These are phyloP conservation scores for Spilarctia lutea DNA, from an alignment of 2,888 invertebrate genomes.

Conservation along the genomic window DNA sequence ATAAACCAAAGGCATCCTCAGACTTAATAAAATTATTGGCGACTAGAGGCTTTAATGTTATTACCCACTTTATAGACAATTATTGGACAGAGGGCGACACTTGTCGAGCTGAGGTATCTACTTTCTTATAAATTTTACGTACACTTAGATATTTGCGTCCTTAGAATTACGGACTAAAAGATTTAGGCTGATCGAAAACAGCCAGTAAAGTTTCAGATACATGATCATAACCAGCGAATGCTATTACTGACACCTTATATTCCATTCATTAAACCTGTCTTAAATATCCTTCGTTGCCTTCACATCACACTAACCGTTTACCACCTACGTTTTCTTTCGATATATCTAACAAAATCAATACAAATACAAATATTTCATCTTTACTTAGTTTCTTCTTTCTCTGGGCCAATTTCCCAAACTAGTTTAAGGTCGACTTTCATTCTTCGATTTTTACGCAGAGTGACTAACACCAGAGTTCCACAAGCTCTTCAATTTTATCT, in stretches of 20 bases:
- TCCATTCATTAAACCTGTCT: too few species aligned
- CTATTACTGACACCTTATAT: not conserved
- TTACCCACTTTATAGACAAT: conserved; percentile 96
- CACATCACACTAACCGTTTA: too few species aligned
- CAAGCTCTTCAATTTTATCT: too few species aligned
- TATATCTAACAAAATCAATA: too few species aligned
- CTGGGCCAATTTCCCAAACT: not conserved
- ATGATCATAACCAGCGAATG: not conserved
- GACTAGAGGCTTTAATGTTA: conserved; percentile 92
- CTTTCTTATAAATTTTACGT: too few species aligned
- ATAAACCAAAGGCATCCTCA: conserved; percentile 87
- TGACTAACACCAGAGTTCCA: too few species aligned
- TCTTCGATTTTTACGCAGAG: too few species aligned
- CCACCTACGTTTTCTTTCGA: too few species aligned
- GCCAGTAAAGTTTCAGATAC: not conserved
- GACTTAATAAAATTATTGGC: conserved; percentile 91
- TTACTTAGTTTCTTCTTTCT: not conserved
- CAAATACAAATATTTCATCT: not conserved
- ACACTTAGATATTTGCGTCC: too few species aligned
- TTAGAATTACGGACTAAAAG: too few species aligned
- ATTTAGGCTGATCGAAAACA: not conserved
- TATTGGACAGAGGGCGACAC: conserved; percentile 96
- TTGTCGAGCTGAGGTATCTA: conserved; percentile 82
- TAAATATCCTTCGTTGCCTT: too few species aligned
- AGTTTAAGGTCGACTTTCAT: too few species aligned